Evolutionary conservation across 2,888 invertebrate genomes (phyloP), one percentile per base, ranked within the genome.

Genomic region (Leucoptera coffeella): DNA sequence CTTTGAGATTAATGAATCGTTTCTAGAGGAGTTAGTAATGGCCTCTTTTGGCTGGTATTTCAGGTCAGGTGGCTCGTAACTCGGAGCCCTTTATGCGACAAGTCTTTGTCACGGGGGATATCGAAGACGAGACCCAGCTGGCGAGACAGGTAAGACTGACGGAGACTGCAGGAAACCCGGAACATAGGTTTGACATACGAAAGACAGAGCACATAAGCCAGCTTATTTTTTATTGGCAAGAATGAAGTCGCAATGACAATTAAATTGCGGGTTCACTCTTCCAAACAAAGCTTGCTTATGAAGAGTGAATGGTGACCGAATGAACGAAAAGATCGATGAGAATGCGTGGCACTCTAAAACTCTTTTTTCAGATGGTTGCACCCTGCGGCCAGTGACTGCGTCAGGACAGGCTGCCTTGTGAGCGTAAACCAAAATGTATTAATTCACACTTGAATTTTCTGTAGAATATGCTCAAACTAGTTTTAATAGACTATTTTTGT

Each of bases 11-110:
- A n/a, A n/a, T n/a, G n/a, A n/a, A n/a, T n/a, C n/a, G n/a, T n/a
- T n/a, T n/a, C n/a, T n/a, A n/a, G n/a, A n/a, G 17, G 8, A 21
- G 13, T 13, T 23, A 28, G 28, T 28, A 28, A 28, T 28, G 28
- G 50, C 43, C 47, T 38, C 33, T 55, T 61, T 64, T 58, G 56
- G 45, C 48, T 61, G 56, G 43, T 35, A 30, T 50, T 65, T 47
- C 67, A 73, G 72, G 91, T 39, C 77, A 82, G 39, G 94, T 96
- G 45, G 99, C 97, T 30, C 81, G 82, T 46, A 88, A 87, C 61
- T 88, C 87, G 43, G 97, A 99, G 73, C 99, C 99, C 20, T 80
- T 85, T 50, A 95, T 97, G 77, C 81, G 93, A 41, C 99, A 99
- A 77, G 96, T 95, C 38, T 87, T 87, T 54, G 78, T 87, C 32